Evolutionary conservation across 2,888 invertebrate genomes (phyloP), one percentile per base, ranked within the genome.

Genomic region (Drosophila longiperda): DNA sequence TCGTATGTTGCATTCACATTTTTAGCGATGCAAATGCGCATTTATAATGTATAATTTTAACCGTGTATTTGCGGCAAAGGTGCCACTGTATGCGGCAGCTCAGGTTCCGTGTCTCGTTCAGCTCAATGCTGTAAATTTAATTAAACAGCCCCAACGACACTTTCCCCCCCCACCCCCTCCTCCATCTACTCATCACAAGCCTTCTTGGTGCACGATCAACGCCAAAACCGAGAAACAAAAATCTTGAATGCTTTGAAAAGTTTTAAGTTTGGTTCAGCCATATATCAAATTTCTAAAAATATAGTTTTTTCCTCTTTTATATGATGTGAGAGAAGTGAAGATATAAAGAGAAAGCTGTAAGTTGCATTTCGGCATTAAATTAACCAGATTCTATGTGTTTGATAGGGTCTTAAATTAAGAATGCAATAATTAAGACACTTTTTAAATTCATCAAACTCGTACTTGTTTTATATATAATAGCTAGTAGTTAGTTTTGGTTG

Each of bases 111-210:
- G 55, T 4, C 38, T 38, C 38, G 12, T 38, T 55, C 8, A 29
- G 29, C 55, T 55, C 17, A 54, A 54, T 23, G 12, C 36, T 61
- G 81, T 78, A 80, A 84, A 86, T 86, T 83, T 84, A 88, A 84
- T 84, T 84, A 88, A 88, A 78, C 80, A 73, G 83, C 73, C 80
- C 69, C 72, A 38, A 42, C 49, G 66, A 66, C 49, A 29, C 53
- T 29, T 17, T 36, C 11, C 42, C 36, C 40, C 2, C 23, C 23
- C 23, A 2, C 26, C 11, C 42, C 36, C 40, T 23, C 23, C 23
- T 2, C 1, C 26, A 6, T 7, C n/a, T 15, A 15, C 57, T 23
- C 26, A 9, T 2, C 23, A 3, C 11, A 12, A 26, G 7, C 15
- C 29, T n/a, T 40, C 7, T 55, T 4, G 34, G 33, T 23, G 26